phyloP scores from a whole-genome alignment of 2,113 vertebrate genomes.

The Mellivora capensis region DNA sequence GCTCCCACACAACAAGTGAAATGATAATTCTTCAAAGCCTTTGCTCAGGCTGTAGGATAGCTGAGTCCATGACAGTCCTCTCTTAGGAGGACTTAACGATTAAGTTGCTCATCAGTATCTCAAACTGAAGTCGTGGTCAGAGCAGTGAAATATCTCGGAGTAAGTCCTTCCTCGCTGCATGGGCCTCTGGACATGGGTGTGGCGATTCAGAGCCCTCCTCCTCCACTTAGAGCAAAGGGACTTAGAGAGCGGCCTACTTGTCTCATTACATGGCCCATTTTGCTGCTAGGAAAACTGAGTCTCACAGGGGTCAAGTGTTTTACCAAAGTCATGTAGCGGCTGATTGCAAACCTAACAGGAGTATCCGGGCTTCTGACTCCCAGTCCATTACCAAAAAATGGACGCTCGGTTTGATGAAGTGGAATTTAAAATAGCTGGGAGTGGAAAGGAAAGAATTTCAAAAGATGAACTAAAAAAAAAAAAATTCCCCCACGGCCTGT shows the following conservation, averaged over 20 bases:
- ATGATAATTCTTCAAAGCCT: background rate
- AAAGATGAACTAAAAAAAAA: constrained; percentile 20
- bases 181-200: background rate
- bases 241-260: background rate
- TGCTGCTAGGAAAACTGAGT: background rate
- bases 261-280: background rate
- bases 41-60: background rate
- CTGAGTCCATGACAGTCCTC: background rate
- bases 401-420: background rate
- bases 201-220: background rate
- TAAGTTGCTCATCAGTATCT: background rate
- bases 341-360: background rate
- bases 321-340: background rate
- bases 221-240: background rate
- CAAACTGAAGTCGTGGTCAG: background rate
- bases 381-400: background rate
- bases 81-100: background rate
- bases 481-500: background rate
- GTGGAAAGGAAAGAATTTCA: background rate
- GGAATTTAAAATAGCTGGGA: background rate
- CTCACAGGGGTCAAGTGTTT: background rate
- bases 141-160: background rate
- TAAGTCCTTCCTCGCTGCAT: too few species aligned
- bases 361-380: background rate
- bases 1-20: background rate